Evolutionary conservation across 1,140 invertebrate genomes (phyloP), one percentile per base, ranked within the genome.

Genomic region (Asbolus verrucosus): DNA sequence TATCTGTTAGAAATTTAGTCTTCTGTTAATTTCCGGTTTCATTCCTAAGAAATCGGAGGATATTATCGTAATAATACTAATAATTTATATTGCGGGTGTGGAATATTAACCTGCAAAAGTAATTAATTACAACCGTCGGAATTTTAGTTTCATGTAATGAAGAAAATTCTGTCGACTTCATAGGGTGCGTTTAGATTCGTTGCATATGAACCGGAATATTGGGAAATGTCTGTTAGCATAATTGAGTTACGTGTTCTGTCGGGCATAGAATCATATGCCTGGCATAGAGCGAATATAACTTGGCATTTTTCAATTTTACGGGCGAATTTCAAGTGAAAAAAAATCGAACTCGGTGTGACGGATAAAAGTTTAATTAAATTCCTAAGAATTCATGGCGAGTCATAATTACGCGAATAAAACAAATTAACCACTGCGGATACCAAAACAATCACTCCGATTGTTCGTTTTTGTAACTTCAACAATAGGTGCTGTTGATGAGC

Each of bases 201-300:
- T 54, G 46, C 46, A 41, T 63, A 63, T 39, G 33, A 63, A 63
- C 31, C 39, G 63, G 67, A 70, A 72, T 69, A 72, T 72, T 72
- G 71, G 67, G 68, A 69, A 69, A 72, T 69, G 71, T 72, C 66
- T 69, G 71, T 72, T 72, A 72, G 60, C 67, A 72, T 72, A 72
- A 72, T 72, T 72, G 71, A 70, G 71, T 72, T 69, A 72, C 43
- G 33, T 72, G 71, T 69, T 61, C 67, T 54, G 62, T 66, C 46
- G 62, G 30, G 71, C 71, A 68, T 67, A 63, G 71, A 65, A 69
- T 65, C 67, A 65, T 71, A 71, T 71, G 69, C 69, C 63, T 65
- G 46, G n/a, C 50, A 59, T 67, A 30, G 65, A 66, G n/a, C 38
- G 63, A 30, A 38, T 62, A 38, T 63, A 24, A 63, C 39, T 63